Evolutionary conservation across 1,140 invertebrate species (phyloP), one percentile per base, ranked within the genome.

Genomic region (Anthonomus grandis): DNA sequence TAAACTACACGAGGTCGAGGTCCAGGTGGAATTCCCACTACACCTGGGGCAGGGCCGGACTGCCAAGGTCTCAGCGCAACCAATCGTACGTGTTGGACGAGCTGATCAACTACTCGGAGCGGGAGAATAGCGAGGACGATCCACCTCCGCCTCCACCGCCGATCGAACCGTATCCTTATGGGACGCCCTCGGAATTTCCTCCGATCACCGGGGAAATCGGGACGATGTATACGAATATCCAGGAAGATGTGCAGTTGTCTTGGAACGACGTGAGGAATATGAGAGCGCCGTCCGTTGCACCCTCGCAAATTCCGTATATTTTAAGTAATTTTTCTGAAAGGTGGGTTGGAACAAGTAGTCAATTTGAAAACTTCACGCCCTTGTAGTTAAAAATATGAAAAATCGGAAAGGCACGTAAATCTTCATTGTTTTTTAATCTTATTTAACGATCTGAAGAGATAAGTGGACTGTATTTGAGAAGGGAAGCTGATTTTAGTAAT

Each of bases 61-160:
- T 9, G 46, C 36, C 41, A 51, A 12, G 10, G 17, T 44, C 4
- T 48, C 44, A 24, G 6, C 44, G 44, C 19, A 15, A 15, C 23
- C 46, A 13, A 15, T 57, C 48, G 31, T 65, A 67, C 37, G 63
- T 59, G 4, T 42, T 65, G 10, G 71, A 73, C 57, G 70, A 71
- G 54, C 60, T 73, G 1, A 68, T 71, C n/a, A 71, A 71, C 44
- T 73, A 68, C 56, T 66, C 70, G 1, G 70, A 73, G 41, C 56
- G 69, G 9, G 64, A 62, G 8, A 64, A 63, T 34, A 60, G 64
- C 1, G 68, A 68, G 48, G 65, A 64, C 13, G 63, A 62, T 54
- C 41, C 44, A 18, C 31, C 59, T 51, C 46, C 52, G 0, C 39
- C 44, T 9, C 27, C 39, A 5, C 36, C 24, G n/a, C 41, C 23